Percentiles rank a stretch among this genome's conserved stretches.
Evolutionary conservation across 2,113 vertebrate genomes (phyloP).

Genomic region (Potamarius usumacintae): DNA sequence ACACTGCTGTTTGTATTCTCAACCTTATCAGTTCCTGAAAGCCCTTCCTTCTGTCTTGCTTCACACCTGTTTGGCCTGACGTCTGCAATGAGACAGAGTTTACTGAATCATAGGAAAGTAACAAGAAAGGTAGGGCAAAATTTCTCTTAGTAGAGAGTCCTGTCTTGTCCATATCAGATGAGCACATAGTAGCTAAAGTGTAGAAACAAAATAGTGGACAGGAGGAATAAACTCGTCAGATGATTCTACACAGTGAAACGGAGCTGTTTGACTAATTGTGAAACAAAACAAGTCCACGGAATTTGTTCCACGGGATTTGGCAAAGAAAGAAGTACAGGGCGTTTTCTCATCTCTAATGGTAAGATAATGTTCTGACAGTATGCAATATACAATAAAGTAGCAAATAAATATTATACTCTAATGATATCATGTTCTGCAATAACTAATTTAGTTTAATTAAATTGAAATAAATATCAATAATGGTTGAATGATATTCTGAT

Average conservation of each 20-base stretch:
- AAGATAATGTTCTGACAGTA: neutral
- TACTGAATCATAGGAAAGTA: neutral
- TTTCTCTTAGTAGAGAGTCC: neutral
- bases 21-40: conserved; percentile 29
- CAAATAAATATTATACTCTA: neutral
- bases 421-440: neutral
- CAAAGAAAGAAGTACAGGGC: neutral
- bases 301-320: neutral
- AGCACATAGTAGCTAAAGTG: neutral
- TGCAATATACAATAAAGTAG: neutral
- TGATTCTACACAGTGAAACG: neutral
- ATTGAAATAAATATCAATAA: neutral
- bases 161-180: neutral
- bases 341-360: neutral
- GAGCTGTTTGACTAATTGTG: neutral
- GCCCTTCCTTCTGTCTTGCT: conserved; percentile 33
- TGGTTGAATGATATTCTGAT: neutral
- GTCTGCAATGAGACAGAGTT: neutral
- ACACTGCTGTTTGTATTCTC: neutral
- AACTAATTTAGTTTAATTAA: neutral
- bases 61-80: neutral
- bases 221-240: neutral
- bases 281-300: neutral
- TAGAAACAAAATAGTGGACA: conserved; percentile 4
- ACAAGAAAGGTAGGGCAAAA: neutral